Evolutionary conservation across 2,113 vertebrate species (phyloP), one percentile per base, ranked within the genome.

Genomic region (Xenopus laevis): DNA sequence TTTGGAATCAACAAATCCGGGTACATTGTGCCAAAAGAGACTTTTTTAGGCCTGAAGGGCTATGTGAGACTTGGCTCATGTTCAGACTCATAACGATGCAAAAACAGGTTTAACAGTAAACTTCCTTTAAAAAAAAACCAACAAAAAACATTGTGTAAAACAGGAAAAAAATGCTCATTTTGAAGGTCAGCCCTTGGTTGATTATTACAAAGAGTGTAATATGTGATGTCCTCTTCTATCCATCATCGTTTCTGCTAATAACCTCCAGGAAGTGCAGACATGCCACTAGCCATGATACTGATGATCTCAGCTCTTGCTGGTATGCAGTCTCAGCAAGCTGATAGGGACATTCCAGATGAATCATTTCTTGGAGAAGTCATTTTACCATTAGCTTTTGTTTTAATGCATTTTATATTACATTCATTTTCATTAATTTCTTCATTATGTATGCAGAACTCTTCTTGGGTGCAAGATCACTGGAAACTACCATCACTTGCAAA

Each of bases 351-450:
- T 66, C 67, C 67, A 70, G 67, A 77, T 77, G 66, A 77, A 77
- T 77, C 74, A 77, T 55, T 77, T 70, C 74, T 70, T 64, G 59
- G 74, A 70, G 59, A 70, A 77, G 74, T 70, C 74, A 70, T 77
- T 77, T 77, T 60, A 59, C 74, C 74, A 77, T 77, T 77, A 70
- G 66, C 74, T 20, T 70, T 77, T 77, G 60, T 68, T 77, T 70
- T 77, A 77, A 77, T 77, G 74, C 60, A 77, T 77, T 77, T 77
- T 77, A 70, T 77, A 77, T 77, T 77, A 58, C 67, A 64, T 62
- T 77, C 47, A 46, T 77, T 77, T 77, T 69, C 60, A 64, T 70
- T 76, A 76, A 68, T 77, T 70, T 70, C 59, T 50, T 57, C 59
- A 64, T 62, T 70, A 77, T 64, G 60, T 55, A 70, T 69, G 46